Percentiles rank a stretch among this genome's conserved stretches.
These are phyloP conservation scores for Sorex fumeus DNA, from an alignment of 2,113 vertebrate genomes.

Conservation along the genomic window DNA sequence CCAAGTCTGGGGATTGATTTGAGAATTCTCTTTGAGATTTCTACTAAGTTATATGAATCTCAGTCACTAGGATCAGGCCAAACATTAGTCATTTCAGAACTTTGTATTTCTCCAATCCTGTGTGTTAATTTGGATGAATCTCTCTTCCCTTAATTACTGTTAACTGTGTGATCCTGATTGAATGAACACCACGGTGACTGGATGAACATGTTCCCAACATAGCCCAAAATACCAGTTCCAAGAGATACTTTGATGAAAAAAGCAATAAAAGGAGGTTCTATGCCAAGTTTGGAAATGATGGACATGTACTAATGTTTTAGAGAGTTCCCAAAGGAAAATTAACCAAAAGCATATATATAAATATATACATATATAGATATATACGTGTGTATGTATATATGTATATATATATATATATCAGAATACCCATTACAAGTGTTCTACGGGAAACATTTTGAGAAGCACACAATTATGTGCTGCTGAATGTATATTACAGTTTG, in stretches of 20 bases:
- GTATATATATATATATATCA: too few relatives aligned
- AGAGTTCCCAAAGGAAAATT: background rate
- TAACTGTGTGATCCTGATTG: background rate
- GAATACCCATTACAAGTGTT: background rate
- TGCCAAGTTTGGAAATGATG: slow-evolving; percentile 12
- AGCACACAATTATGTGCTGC: background rate
- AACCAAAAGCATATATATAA: too few relatives aligned
- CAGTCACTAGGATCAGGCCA: background rate
- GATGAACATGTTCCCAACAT: background rate
- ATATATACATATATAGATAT: too few relatives aligned
- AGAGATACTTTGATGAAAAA: background rate
- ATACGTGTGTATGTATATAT: too few relatives aligned
- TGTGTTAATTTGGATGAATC: background rate
- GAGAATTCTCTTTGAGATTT: background rate
- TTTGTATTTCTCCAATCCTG: background rate
- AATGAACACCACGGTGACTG: background rate
- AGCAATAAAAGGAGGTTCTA: background rate
- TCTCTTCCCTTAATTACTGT: background rate
- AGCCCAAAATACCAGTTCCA: background rate
- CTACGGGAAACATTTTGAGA: background rate
- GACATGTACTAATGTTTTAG: background rate
- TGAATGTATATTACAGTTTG: background rate
- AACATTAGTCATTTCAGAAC: background rate
- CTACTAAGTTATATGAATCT: background rate
- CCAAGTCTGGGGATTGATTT: background rate